A percentile compares a stretch with the other conserved stretches of the same genome.
phyloP scores from a whole-genome alignment of 2,113 vertebrate species.

The Pavo muticus region DNA sequence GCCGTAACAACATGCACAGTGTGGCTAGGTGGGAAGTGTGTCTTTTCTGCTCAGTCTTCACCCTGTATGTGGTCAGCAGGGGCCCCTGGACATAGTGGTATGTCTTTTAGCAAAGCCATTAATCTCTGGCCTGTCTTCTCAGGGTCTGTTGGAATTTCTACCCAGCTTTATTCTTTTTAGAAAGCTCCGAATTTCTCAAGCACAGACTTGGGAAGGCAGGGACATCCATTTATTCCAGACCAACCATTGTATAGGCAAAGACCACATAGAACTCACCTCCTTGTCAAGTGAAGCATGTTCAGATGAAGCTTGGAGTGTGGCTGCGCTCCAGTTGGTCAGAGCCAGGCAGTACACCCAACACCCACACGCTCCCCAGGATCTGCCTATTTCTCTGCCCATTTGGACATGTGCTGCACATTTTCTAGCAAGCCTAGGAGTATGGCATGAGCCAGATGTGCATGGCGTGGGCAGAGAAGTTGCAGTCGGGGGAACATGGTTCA shows the following conservation, averaged over 20 bases:
- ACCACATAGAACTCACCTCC: background rate
- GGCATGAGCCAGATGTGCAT: background rate
- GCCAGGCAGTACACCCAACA: background rate
- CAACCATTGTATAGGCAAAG: background rate
- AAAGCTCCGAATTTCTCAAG: background rate
- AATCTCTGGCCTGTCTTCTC: background rate
- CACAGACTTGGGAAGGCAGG: background rate
- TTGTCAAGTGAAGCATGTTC: background rate
- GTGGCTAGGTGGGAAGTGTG: background rate
- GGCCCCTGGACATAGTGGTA: background rate
- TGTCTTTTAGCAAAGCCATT: background rate
- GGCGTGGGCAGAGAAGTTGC: slow-evolving; percentile 15
- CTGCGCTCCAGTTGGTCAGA: accelerated
- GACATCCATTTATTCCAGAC: background rate
- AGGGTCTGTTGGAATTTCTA: background rate
- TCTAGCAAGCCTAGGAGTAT: background rate
- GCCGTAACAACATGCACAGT: background rate
- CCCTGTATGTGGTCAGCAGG: accelerated
- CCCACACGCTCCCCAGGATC: background rate
- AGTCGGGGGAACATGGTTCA: background rate
- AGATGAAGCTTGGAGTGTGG: background rate
- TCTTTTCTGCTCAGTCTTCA: background rate
- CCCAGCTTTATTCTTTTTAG: background rate
- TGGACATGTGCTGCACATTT: background rate
- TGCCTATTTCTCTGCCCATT: background rate